These are phyloP conservation scores for Netelia virgata DNA, from an alignment of 2,888 invertebrate genomes.

Conservation along the genomic window DNA sequence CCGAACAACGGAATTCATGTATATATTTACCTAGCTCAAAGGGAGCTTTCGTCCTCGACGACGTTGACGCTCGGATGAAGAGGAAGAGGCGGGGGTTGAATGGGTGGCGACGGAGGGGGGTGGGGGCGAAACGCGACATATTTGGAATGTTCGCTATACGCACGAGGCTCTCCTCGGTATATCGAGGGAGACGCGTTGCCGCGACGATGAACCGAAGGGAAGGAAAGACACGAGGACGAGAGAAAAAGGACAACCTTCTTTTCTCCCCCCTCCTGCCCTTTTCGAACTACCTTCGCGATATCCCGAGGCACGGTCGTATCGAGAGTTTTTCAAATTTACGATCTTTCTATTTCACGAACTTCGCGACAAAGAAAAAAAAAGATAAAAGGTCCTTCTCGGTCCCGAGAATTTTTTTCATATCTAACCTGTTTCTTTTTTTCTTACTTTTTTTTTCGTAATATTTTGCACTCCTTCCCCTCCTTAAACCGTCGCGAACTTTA, in stretches of 20 bases:
- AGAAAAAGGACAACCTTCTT: no score
- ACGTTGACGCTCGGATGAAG: constrained; percentile 17
- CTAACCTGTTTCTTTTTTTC: no score
- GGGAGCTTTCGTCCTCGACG: constrained; percentile 42
- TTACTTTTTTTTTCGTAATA: no score
- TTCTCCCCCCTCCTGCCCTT: not conserved
- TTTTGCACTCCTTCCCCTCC: no score
- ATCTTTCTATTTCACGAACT: no score
- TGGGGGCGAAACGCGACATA: constrained; percentile 35
- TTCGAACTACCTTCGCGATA: constrained; percentile 18
- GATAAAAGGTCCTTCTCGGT: not conserved
- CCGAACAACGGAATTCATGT: not conserved
- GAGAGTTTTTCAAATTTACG: constrained; percentile 22
- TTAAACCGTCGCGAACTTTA: no score
- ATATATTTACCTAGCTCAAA: constrained; percentile 5
- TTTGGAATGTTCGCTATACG: constrained; percentile 45
- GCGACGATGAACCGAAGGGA: constrained; percentile 6
- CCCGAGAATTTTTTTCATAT: no score
- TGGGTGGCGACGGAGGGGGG: no score
- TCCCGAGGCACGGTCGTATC: constrained; percentile 38
- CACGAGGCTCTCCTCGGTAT: constrained; percentile 23
- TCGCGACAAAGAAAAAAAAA: not conserved
- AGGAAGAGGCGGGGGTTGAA: no score
- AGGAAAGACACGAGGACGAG: not conserved
- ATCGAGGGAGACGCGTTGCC: constrained; percentile 7